A percentile compares a stretch with the other conserved stretches of the same genome.
Evolutionary conservation across 2,888 invertebrate genomes (phyloP).

Genomic region (Drosophila siamana): DNA sequence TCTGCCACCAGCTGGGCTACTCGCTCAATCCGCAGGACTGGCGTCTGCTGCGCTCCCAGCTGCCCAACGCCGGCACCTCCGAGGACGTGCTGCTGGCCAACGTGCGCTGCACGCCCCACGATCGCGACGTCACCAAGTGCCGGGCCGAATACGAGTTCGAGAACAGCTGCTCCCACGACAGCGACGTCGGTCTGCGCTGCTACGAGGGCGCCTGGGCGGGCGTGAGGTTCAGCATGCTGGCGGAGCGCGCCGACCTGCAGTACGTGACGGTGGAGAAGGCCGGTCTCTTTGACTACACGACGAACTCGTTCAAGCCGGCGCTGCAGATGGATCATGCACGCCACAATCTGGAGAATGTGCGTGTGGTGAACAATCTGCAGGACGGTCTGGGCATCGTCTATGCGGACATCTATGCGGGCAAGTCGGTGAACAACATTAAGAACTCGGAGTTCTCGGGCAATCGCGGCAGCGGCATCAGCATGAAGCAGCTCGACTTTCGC

Average conservation of each 20-base stretch:
- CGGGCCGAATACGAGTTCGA: conserved; percentile 94
- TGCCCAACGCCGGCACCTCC: conserved; percentile 91
- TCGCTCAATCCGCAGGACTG: conserved; percentile 97
- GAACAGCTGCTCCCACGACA: conserved; percentile 94
- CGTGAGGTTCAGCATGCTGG: conserved; percentile 93
- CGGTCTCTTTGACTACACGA: conserved; percentile 96
- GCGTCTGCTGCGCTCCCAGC: conserved; percentile 92
- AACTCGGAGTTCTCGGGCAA: conserved; percentile 94
- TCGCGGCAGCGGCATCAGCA: conserved; percentile 94
- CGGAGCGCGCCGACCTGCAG: conserved; percentile 94
- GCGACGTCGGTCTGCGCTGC: conserved; percentile 95
- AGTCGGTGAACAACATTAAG: conserved; percentile 92
- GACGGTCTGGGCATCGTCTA: conserved; percentile 97
- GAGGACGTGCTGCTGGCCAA: conserved; percentile 93
- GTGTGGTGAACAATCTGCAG: conserved; percentile 93
- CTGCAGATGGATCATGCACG: conserved; percentile 94
- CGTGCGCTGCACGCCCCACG: conserved; percentile 95
- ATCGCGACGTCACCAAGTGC: conserved; percentile 95
- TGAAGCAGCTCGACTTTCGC: conserved; percentile 94
- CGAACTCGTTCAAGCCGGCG: conserved; percentile 94
- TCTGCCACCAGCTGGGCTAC: conserved; percentile 97
- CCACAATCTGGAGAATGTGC: conserved; percentile 92
- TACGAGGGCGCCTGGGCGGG: conserved; percentile 98
- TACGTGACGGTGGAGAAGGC: conserved; percentile 95
- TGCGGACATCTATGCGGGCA: conserved; percentile 95